Evolutionary conservation across 1,140 invertebrate genomes (phyloP).

Genomic region (Periplaneta americana): DNA sequence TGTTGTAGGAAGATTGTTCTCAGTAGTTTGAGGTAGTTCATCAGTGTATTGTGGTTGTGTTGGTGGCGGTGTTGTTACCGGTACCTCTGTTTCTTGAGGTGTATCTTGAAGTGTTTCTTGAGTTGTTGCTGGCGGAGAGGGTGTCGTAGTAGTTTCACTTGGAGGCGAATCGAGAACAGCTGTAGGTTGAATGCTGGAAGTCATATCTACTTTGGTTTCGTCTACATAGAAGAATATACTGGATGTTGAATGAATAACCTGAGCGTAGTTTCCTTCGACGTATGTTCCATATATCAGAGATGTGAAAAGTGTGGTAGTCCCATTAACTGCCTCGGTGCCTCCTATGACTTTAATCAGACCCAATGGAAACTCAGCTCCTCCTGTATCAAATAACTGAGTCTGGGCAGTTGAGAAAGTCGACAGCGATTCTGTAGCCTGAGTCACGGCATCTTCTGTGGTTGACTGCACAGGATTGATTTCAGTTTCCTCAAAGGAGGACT

Average conservation of each 20-base stretch:
- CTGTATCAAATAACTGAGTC: constrained; percentile 36
- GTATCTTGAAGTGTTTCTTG: background rate
- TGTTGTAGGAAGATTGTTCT: background rate
- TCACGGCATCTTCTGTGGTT: background rate
- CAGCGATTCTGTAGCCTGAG: constrained; percentile 24
- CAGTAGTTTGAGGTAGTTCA: constrained; percentile 19
- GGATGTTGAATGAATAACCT: constrained; percentile 45
- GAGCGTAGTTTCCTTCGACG: constrained; percentile 44
- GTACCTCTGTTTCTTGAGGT: background rate
- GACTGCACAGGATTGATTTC: background rate
- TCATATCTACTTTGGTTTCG: constrained; percentile 2
- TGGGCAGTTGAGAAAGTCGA: constrained; percentile 29
- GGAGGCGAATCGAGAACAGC: background rate
- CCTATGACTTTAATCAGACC: constrained; percentile 44
- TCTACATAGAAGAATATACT: constrained; percentile 32
- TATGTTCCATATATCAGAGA: constrained; percentile 46
- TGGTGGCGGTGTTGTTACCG: background rate
- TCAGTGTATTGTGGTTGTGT: constrained; percentile 17
- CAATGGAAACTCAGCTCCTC: constrained; percentile 36
- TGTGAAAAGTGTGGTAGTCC: constrained; percentile 43
- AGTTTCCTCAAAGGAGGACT: background rate
- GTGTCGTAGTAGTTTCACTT: background rate
- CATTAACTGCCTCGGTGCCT: constrained; percentile 37
- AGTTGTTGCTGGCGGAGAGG: background rate
- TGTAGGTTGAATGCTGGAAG: background rate